These are phyloP conservation scores for Pithys albifrons DNA, from an alignment of 2,113 vertebrate genomes.

Conservation along the genomic window DNA sequence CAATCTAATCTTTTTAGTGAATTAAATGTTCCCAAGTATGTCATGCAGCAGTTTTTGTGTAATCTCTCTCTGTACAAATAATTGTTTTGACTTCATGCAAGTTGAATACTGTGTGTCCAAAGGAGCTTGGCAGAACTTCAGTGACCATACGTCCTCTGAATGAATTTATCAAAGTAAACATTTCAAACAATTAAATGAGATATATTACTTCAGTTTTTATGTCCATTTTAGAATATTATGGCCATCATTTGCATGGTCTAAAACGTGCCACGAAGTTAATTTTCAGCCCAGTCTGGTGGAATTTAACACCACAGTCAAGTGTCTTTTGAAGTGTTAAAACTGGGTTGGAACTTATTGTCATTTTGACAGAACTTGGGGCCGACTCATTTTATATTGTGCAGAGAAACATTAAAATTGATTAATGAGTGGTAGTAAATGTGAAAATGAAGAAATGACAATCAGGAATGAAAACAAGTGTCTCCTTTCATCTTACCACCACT, in stretches of 20 bases:
- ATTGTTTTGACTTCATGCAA: neutral
- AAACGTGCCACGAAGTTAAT: neutral
- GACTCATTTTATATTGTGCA: neutral
- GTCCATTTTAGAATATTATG: neutral
- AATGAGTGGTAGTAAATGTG: neutral
- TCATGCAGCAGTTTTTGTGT: neutral
- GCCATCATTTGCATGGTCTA: neutral
- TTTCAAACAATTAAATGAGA: neutral
- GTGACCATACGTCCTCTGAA: neutral
- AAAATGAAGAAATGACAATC: neutral
- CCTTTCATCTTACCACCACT: neutral
- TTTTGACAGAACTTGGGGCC: neutral
- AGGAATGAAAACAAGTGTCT: neutral
- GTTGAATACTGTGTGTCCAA: neutral
- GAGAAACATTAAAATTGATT: neutral
- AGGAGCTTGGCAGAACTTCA: neutral
- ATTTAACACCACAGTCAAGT: neutral
- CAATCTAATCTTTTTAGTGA: neutral
- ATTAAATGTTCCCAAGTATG: neutral
- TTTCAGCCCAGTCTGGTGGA: neutral
- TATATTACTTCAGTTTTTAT: neutral
- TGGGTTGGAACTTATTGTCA: neutral
- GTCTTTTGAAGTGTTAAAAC: neutral
- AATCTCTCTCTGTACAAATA: neutral
- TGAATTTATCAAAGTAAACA: neutral